Percentiles rank a stretch among this genome's conserved stretches.
phyloP scores from a whole-genome alignment of 2,113 vertebrate genomes.

The Aspidoscelis tigris region DNA sequence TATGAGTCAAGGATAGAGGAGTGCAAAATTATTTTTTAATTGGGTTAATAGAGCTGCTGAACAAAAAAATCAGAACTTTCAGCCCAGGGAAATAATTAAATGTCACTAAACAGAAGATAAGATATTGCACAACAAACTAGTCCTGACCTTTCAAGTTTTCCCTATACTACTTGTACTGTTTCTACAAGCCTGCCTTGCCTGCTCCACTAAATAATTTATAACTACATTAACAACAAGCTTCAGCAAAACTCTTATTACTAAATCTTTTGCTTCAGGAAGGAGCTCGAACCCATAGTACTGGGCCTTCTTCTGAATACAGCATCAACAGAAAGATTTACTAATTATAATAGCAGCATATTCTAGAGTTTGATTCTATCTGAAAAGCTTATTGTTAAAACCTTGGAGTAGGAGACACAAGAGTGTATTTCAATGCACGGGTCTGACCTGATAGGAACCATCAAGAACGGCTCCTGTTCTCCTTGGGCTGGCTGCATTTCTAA shows the following conservation, averaged over 20 bases:
- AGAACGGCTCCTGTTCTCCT: not conserved
- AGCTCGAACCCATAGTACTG: accelerated
- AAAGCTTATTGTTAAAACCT: not conserved
- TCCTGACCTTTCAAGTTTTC: constrained; percentile 53
- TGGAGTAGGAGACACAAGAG: not conserved
- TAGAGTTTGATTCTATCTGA: constrained; percentile 1
- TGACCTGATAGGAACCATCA: not conserved
- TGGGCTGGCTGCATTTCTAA: not conserved
- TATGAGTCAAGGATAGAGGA: not conserved
- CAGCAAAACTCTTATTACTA: constrained; percentile 38
- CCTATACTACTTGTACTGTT: constrained; percentile 30
- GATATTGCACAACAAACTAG: constrained; percentile 22
- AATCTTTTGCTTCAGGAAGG: not conserved
- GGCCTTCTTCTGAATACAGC: not conserved
- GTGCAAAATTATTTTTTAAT: not conserved
- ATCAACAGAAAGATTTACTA: not conserved
- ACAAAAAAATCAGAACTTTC: constrained; percentile 15
- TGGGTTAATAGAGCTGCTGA: not conserved
- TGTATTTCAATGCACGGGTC: not conserved
- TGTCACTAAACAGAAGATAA: constrained; percentile 22
- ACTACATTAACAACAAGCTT: constrained; percentile 44
- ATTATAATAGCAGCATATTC: not conserved
- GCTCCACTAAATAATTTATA: constrained; percentile 56
- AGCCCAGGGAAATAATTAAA: constrained; percentile 19
- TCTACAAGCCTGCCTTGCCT: constrained; percentile 29